Percentiles rank a stretch among this genome's conserved stretches.
phyloP scores from a whole-genome alignment of 2,113 vertebrate genomes.

The Dinomys branickii region DNA sequence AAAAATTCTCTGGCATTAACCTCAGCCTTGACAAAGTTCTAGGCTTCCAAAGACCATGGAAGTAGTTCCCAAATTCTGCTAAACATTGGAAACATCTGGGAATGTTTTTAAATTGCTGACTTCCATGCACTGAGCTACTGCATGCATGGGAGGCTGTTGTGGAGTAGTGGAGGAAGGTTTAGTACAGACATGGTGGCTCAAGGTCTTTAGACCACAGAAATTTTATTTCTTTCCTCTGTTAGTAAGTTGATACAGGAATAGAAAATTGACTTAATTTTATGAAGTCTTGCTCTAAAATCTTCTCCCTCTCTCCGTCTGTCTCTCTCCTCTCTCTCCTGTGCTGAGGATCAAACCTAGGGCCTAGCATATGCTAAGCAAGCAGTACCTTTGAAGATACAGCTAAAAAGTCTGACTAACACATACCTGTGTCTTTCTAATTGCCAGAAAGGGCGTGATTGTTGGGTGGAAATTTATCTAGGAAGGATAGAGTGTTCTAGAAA shows the following conservation, averaged over 20 bases:
- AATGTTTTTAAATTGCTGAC: neutral
- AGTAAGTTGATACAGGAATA: neutral
- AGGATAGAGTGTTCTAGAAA: neutral
- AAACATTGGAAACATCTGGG: neutral
- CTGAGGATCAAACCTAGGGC: neutral
- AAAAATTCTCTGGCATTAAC: neutral
- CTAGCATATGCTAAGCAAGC: neutral
- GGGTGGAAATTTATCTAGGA: neutral
- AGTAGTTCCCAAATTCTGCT: neutral
- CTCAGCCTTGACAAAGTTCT: neutral
- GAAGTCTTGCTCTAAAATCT: neutral
- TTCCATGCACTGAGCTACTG: neutral
- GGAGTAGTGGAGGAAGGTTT: neutral
- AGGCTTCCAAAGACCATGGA: neutral
- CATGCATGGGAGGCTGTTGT: neutral
- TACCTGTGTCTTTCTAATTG: conserved; percentile 16
- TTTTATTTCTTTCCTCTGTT: neutral
- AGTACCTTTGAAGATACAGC: neutral
- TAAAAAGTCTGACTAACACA: neutral
- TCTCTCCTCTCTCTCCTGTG: neutral
- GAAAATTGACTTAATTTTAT: conserved; percentile 21
- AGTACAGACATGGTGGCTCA: neutral
- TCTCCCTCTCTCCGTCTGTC: neutral
- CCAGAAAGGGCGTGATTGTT: neutral
- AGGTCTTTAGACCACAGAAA: neutral